Evolutionary conservation across 2,797 vertebrate genomes (phyloP).

Genomic region (Microhierax caerulescens): DNA sequence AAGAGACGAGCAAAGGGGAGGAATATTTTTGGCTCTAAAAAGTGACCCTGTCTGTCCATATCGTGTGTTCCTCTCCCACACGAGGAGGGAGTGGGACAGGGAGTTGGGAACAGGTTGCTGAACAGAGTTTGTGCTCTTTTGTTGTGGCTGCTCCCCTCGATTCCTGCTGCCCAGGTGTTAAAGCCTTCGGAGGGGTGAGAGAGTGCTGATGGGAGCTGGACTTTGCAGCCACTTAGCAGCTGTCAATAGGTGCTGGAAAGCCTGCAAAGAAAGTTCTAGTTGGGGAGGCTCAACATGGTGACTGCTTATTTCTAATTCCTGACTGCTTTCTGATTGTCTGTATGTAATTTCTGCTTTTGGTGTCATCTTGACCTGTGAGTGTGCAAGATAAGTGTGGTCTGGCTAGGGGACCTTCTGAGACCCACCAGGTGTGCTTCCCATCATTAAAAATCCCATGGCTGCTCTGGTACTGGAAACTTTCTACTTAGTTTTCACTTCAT

Average conservation of each 20-base stretch:
- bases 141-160: neutral
- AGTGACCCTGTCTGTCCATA: neutral
- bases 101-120: neutral
- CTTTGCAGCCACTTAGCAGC: neutral
- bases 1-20: neutral
- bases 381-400: neutral
- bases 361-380: neutral
- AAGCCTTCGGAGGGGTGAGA: neutral
- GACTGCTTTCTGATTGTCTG: accelerated
- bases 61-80: neutral
- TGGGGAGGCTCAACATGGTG: neutral
- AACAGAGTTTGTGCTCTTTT: neutral
- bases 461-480: neutral
- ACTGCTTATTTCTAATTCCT: neutral
- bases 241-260: neutral
- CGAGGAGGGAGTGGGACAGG: accelerated
- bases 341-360: neutral
- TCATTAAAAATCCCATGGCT: neutral
- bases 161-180: neutral
- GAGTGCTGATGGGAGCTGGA: neutral
- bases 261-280: neutral
- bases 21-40: neutral
- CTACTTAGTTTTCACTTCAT: accelerated
- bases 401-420: neutral
- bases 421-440: neutral